A percentile compares a stretch with the other conserved stretches of the same genome.
Evolutionary conservation across 2,888 invertebrate genomes (phyloP).

Genomic region (Amiota communis): DNA sequence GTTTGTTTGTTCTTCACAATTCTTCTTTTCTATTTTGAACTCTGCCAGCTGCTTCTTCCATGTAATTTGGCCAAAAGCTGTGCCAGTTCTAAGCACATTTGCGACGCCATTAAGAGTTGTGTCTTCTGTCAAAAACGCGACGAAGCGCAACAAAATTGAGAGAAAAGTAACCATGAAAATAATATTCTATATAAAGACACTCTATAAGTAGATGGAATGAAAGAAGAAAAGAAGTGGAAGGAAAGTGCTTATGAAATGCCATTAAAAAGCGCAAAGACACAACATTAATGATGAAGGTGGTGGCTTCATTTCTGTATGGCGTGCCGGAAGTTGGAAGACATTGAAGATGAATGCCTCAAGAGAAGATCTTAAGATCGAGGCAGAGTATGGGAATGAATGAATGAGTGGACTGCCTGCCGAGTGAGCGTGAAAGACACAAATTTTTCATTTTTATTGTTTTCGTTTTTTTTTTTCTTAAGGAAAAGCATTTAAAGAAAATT

Average conservation of each 20-base stretch:
- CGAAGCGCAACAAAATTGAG: constrained; percentile 1
- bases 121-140: neutral
- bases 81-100: constrained; percentile 8
- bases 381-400: too few species aligned
- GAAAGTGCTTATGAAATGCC: constrained; percentile 18
- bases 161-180: neutral
- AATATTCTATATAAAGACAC: neutral
- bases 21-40: neutral
- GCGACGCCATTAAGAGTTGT: neutral
- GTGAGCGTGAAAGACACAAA: neutral
- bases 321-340: constrained; percentile 13
- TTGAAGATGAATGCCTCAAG: neutral
- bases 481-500: constrained; percentile 6
- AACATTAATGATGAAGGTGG: too few species aligned
- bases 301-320: neutral
- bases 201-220: neutral
- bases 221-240: too few species aligned
- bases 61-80: constrained; percentile 19
- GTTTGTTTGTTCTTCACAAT: neutral
- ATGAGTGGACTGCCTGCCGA: neutral
- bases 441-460: neutral
- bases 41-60: neutral
- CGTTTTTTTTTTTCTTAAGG: neutral
- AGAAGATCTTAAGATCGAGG: neutral
- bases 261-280: constrained; percentile 17